Evolutionary conservation across 2,888 invertebrate genomes (phyloP), one percentile per base, ranked within the genome.

Genomic region (Saturnia pavonia): DNA sequence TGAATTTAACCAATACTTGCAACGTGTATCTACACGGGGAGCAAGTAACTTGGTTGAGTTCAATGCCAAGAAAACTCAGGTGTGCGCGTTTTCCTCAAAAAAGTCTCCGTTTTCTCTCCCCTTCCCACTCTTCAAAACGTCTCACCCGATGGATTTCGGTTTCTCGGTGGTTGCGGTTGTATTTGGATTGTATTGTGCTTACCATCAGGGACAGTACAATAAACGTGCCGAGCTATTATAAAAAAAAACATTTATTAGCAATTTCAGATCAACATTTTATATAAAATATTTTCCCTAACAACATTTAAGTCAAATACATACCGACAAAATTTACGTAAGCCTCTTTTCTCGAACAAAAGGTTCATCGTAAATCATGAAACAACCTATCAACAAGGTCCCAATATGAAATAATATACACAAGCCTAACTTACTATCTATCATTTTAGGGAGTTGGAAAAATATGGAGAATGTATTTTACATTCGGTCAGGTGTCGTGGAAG

Each of bases 401-500:
- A 14, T 25, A 65, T 68, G 19, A 22, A 48, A 68, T 65, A 34
- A 22, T 48, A 45, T 43, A 42, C 25, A 34, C 54, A 68, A 45
- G 40, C 40, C 65, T 71, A 68, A 72, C 68, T 73, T 68, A 71
- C 77, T 76, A 82, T 80, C 77, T 78, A 84, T 87, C 84, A 88
- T 87, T 80, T 84, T 80, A 73, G 76, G 67, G 76, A 77, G 78
- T 75, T 72, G 73, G 77, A 78, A 85, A 90, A 91, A 92, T 90
- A 90, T 85, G 81, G 84, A 78, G 87, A 90, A 92, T 91, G 92
- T 93, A 92, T 93, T 92, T 92, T 91, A 91, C 90, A 91, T 90
- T 90, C 89, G 93, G 92, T 93, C 93, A 93, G 94, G 94, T 94
- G 94, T 92, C 93, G 89, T 86, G 88, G 87, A 84, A 85, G 88